Base-by-base conservation (phyloP, 2,888 invertebrate species). In the Mactromeris polynyma region DNA sequence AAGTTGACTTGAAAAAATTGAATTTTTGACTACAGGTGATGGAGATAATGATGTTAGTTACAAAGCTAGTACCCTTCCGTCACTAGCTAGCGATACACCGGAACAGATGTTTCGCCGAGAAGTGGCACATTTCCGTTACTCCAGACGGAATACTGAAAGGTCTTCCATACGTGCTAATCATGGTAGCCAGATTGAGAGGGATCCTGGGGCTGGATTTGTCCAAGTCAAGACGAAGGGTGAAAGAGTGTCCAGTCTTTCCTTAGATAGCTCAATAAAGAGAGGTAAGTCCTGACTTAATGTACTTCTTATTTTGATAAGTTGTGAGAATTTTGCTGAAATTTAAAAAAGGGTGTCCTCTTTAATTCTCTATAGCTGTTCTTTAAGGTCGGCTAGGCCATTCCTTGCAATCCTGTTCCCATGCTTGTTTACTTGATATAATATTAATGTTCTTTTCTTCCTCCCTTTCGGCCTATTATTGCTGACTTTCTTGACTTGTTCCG, bases 81-180 rank as follows among this genome's bases (percentile, higher is more conserved):
- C 82, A n/a, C 58, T 36, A 7, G 40, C 46, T 3, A 85, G 54
- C 26, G 90, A 87, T 21, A 73, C 90, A 2, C 46, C 90, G 21
- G 89, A 89, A 31, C 82, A 33, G 26, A 42, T 90, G 73, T 90
- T 90, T 46, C 85, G 83, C 33, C 82, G 87, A 40, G 90, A 90
- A 26, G 85, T 89, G 11, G 90, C 88, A 31, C 79, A 83, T 54
- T 87, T 89, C 21, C 73, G 90, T 17, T 89, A 81, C 38, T 51
- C 86, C 17, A 42, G 58, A 69, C 79, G 46, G 19, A 33, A 33
- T 14, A 73, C 73, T 2, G 58, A 64, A 33, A 36, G 36, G 11
- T 26, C n/a, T 36, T 73, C 73, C 0, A 36, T 73, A 73, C 17
- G 17, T 19, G 73, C 33, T 33, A 33, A 73, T 73, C 33, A 73